Percentiles rank a stretch among this genome's conserved stretches.
These are phyloP conservation scores for Ariolimax columbianus DNA, from an alignment of 2,888 invertebrate species.

Conservation along the genomic window DNA sequence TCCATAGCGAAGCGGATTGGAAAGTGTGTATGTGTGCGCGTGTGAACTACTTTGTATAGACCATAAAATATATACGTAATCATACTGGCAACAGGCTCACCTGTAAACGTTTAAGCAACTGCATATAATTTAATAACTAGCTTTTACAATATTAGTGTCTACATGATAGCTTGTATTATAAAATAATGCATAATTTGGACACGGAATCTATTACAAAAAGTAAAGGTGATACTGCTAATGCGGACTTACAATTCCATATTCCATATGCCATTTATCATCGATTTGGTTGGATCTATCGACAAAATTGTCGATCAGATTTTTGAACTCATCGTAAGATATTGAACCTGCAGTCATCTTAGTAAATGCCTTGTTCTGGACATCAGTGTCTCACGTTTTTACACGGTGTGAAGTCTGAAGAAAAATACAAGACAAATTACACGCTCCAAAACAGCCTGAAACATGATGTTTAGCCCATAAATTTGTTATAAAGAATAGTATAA, in stretches of 20 bases:
- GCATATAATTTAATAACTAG: no score
- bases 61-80: background rate
- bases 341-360: conserved; percentile 69
- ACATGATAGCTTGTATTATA: background rate
- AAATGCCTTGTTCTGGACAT: background rate
- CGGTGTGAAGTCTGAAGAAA: background rate
- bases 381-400: background rate
- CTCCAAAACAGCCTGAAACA: background rate
- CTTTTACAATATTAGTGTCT: background rate
- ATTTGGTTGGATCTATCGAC: conserved; percentile 71
- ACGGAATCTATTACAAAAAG: background rate
- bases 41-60: background rate
- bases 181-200: background rate
- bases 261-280: conserved; percentile 62
- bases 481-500: background rate
- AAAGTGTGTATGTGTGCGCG: no score
- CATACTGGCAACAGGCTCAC: background rate
- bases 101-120: no score
- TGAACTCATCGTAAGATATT: conserved; percentile 79
- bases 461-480: background rate
- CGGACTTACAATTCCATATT: conserved; percentile 35
- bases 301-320: conserved; percentile 76
- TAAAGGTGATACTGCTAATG: background rate
- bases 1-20: no score
- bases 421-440: background rate